Evolutionary conservation across 2,888 invertebrate genomes (phyloP).

Genomic region (Callinectes sapidus): DNA sequence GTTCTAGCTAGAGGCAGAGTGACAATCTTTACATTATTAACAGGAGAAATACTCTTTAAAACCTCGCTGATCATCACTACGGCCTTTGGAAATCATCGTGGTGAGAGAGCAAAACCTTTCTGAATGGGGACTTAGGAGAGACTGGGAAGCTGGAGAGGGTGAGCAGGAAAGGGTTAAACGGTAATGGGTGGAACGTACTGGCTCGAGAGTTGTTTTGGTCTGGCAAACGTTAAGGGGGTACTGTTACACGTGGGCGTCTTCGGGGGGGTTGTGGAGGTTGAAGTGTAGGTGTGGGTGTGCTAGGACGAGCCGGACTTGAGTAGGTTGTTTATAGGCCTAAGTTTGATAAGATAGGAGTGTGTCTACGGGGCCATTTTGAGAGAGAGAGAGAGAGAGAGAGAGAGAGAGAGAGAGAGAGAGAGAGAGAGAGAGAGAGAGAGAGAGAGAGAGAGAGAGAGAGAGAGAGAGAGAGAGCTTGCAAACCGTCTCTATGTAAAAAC

Average conservation of each 20-base stretch:
- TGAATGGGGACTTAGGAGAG: too few species aligned
- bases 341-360: not conserved
- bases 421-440: slow-evolving; percentile 1
- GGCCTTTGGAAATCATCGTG: too few species aligned
- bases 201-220: not conserved
- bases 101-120: too few species aligned
- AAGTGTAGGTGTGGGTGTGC: not conserved
- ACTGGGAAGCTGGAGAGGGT: not conserved
- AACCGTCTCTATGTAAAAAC: not conserved
- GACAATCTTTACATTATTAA: too few species aligned
- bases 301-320: not conserved
- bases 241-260: not conserved
- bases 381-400: not conserved
- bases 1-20: too few species aligned
- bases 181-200: not conserved
- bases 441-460: slow-evolving; percentile 1
- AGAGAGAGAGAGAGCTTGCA: not conserved
- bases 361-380: not conserved
- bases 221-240: not conserved
- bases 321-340: not conserved
- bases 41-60: too few species aligned
- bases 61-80: too few species aligned
- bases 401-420: not conserved
- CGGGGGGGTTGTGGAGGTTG: not conserved
- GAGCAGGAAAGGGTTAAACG: not conserved